A percentile compares a stretch with the other conserved stretches of the same genome.
phyloP scores from a whole-genome alignment of 2,888 invertebrate genomes.

The Diarsia dahlii region DNA sequence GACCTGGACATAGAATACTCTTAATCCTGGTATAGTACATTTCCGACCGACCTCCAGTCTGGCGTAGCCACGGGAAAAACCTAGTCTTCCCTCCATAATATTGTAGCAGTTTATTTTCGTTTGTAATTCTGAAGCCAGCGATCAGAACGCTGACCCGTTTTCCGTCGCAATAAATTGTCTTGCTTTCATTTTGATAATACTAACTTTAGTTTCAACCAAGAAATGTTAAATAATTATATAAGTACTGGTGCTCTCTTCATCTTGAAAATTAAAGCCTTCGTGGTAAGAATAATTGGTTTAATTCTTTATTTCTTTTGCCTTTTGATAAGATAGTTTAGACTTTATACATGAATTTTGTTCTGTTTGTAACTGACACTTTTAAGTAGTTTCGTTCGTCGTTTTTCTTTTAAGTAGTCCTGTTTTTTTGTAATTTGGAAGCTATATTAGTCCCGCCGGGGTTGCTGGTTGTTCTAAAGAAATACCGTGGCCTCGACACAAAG shows the following conservation, averaged over 20 bases:
- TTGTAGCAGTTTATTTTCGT: slow-evolving; percentile 27
- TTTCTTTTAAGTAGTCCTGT: not conserved
- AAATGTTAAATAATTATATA: slow-evolving; percentile 32
- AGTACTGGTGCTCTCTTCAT: slow-evolving; percentile 23
- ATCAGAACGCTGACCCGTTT: slow-evolving; percentile 6
- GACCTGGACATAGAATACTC: not conserved
- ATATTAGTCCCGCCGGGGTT: not conserved
- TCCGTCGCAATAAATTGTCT: slow-evolving; percentile 31
- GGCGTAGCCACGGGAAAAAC: not conserved
- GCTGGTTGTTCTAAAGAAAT: no score
- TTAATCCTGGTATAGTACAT: not conserved
- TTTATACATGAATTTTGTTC: not conserved
- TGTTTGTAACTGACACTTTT: not conserved
- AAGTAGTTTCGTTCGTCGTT: no score
- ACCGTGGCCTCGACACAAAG: no score
- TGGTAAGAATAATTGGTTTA: not conserved
- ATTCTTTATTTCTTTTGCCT: not conserved
- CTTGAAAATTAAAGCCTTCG: slow-evolving; percentile 14
- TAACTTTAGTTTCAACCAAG: slow-evolving; percentile 13
- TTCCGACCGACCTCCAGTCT: not conserved
- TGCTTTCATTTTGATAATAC: slow-evolving; percentile 15
- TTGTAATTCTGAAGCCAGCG: slow-evolving; percentile 23
- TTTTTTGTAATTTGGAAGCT: not conserved
- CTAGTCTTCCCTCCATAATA: slow-evolving; percentile 29
- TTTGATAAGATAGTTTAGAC: not conserved